These are phyloP conservation scores for Todus mexicanus DNA, from an alignment of 2,797 vertebrate species.

Conservation along the genomic window DNA sequence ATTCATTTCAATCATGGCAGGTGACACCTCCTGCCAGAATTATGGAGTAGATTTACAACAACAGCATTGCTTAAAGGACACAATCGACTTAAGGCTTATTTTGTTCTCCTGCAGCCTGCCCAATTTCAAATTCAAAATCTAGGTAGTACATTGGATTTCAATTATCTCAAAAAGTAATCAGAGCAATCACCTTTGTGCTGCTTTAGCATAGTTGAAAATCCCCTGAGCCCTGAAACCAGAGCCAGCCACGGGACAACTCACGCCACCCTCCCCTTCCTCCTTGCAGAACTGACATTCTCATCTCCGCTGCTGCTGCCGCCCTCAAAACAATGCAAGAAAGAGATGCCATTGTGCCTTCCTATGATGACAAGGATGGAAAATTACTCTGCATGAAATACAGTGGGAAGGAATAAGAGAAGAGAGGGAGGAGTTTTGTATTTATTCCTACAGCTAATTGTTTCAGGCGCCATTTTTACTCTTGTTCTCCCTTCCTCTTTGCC, in stretches of 20 bases:
- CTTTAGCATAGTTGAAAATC: not conserved
- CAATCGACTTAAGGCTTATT: not conserved
- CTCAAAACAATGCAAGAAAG: not conserved
- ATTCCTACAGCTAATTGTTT: not conserved
- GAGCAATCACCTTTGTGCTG: not conserved
- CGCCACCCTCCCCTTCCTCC: not conserved
- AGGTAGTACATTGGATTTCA: not conserved
- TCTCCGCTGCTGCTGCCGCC: not conserved
- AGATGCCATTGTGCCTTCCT: not conserved
- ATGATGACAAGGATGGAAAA: not conserved
- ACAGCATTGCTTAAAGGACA: not conserved
- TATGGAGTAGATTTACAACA: not conserved
- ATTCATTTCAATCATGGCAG: constrained; percentile 34
- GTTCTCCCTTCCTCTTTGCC: not conserved
- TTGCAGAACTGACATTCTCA: not conserved
- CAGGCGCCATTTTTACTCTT: not conserved
- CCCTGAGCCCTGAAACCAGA: not conserved
- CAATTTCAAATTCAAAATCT: not conserved
- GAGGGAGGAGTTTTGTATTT: not conserved
- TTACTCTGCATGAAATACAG: not conserved
- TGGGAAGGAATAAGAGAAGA: not conserved
- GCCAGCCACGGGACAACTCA: not conserved
- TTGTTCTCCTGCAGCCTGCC: not conserved
- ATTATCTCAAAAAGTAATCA: not conserved
- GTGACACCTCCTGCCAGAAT: constrained; percentile 19